Evolutionary conservation across 2,797 vertebrate genomes (phyloP).

Genomic region (Thaleichthys pacificus): DNA sequence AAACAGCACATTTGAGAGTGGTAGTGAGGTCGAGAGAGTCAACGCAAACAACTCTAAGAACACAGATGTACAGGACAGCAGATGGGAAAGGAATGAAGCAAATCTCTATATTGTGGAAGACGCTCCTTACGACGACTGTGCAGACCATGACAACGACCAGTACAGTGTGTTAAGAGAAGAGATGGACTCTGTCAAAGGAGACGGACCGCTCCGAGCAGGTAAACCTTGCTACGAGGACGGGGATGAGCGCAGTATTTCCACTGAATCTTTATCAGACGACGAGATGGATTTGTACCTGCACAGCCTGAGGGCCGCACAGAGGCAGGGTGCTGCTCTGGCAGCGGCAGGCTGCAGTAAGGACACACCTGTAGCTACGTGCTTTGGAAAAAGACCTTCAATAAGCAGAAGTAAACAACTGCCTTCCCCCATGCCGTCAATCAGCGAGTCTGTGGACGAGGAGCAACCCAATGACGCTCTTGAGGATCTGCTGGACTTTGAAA

Average conservation of each 20-base stretch:
- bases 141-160: slow-evolving; percentile 15
- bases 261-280: slow-evolving; percentile 71
- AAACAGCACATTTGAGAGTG: slow-evolving; percentile 27
- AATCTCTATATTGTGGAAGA: slow-evolving; percentile 14
- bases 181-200: background rate
- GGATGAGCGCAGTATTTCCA: slow-evolving; percentile 41
- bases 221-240: slow-evolving; percentile 32
- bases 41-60: slow-evolving; percentile 13
- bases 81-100: slow-evolving; percentile 17
- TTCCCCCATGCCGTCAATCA: slow-evolving; percentile 69
- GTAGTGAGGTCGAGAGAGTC: background rate
- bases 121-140: slow-evolving; percentile 6
- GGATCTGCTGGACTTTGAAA: slow-evolving; percentile 37
- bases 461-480: slow-evolving; percentile 35
- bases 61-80: slow-evolving; percentile 19
- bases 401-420: slow-evolving; percentile 52
- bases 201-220: slow-evolving; percentile 14
- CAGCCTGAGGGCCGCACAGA: slow-evolving; percentile 66
- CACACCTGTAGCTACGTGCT: background rate
- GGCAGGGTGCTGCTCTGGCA: slow-evolving; percentile 25
- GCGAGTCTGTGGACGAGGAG: slow-evolving; percentile 68
- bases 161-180: background rate
- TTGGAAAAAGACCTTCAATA: slow-evolving; percentile 46
- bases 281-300: slow-evolving; percentile 75
- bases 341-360: slow-evolving; percentile 36